Base-by-base conservation (phyloP, 1,140 invertebrate species). In the Helicoverpa zea region DNA sequence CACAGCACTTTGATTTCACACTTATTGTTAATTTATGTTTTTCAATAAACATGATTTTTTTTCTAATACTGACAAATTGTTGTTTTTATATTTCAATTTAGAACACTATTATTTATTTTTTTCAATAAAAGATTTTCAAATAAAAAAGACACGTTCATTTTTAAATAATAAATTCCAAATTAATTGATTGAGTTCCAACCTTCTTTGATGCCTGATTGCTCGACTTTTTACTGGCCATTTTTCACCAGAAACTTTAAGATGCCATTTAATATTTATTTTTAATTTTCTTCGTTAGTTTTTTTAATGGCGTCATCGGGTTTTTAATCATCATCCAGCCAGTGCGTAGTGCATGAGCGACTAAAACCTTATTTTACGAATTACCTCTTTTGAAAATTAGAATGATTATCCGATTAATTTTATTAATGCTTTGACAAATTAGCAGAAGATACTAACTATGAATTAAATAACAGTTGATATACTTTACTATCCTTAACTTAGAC, bases 401-500 rank as follows among this genome's bases (percentile, higher is more conserved):
- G 23, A 23, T 23, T 23, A 23, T 23, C 23, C 23, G 23, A 23
- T 23, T 23, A 23, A 23, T 23, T 23, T 23, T 23, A 23, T 23
- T 23, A 23, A 35, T 35, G 7, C 7, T 35, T 43, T 43, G 35
- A 7, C 4, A 43, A 5, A 7, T 7, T 43, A 43, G 4, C 35
- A 43, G 5, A 43, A 43, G 5, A 23, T 23, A 23, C 9, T 43
- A 9, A 43, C 35, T 43, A 9, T 9, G 5, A 58, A 18, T 29
- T 9, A n/a, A 7, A 29, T 29, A 23, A 3, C 23, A 59, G 58
- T 29, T 59, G n/a, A 11, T n/a, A 3, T 14, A 11, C n/a, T 35
- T 43, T 43, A 14, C n/a, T 64, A 64, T 43, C 63, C 63, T 64
- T 64, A 43, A 64, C 63, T 14, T 64, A 43, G 30, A 63, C 61